Percentiles rank a stretch among this genome's conserved stretches.
phyloP scores from a whole-genome alignment of 2,888 invertebrate species.

The Lissonota sp. region DNA sequence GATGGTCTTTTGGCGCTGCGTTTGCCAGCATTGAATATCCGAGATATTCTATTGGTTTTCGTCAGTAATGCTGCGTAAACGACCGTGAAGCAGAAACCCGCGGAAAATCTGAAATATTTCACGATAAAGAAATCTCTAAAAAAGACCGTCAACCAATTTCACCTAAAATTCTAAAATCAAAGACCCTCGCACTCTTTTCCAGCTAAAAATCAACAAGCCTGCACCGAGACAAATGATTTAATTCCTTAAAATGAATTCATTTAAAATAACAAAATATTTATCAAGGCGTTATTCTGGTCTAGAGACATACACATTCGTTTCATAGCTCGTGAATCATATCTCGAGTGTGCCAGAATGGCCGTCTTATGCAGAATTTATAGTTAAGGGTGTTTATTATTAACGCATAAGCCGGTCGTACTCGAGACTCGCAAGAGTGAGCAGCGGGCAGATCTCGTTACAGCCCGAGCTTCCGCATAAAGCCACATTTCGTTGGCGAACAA shows the following conservation, averaged over 20 bases:
- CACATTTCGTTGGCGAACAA: background rate
- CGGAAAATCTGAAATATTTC: slow-evolving; percentile 88
- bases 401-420: background rate
- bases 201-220: no score
- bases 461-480: background rate
- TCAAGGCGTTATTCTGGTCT: no score
- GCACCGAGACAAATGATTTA: no score
- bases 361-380: background rate
- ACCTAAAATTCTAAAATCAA: no score
- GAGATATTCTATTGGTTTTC: slow-evolving; percentile 98
- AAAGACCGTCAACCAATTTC: no score
- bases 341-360: background rate
- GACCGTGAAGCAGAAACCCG: slow-evolving; percentile 98
- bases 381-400: slow-evolving; percentile 4
- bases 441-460: background rate
- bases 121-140: slow-evolving; percentile 20
- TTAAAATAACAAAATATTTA: no score
- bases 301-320: no score
- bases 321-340: background rate
- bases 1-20: slow-evolving; percentile 97
- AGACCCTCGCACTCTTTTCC: no score
- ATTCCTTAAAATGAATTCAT: no score
- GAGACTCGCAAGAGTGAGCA: background rate
- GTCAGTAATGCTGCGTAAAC: slow-evolving; percentile 98
- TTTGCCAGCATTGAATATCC: slow-evolving; percentile 98